Evolutionary conservation across 2,888 invertebrate genomes (phyloP), one percentile per base, ranked within the genome.

Genomic region (Pammene aurita): DNA sequence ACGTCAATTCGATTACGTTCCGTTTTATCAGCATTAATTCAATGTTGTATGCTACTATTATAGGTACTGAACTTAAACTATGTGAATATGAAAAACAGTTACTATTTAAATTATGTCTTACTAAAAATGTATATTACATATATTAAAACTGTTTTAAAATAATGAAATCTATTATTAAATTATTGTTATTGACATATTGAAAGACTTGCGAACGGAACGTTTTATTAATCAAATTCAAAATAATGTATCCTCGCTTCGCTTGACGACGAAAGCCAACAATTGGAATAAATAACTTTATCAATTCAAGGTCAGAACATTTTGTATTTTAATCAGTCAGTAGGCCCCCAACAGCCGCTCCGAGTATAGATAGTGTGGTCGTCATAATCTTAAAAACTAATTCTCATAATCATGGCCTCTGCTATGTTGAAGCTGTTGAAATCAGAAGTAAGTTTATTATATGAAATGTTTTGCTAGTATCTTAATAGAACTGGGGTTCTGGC

Each of bases 251-350:
- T 71, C 60, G 56, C 56, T 50, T 71, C 60, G 56, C 56, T 50
- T 68, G 60, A 65, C 69, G 64, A 64, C 65, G 54, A 64, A 58
- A 64, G 78, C 78, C 81, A 81, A 80, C 80, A 74, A 76, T 75
- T 76, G 78, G 78, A 81, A 81, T 83, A 81, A 78, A 81, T 83
- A 81, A 78, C 82, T 85, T 90, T 90, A 92, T 91, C 89, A 87
- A 85, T 85, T 86, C 88, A 92, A 92, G 92, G 92, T 88, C 87
- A 86, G 80, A 80, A 83, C 81, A 84, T 83, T 65, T 86, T 83
- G 83, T 87, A 87, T 86, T 89, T 82, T 86, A 89, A 89, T 90
- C 89, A 89, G 88, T 89, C 76, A 82, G 84, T 81, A 77, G 76
- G 73, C 76, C 79, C 75, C 70, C 73, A 76, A 78, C 78, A 80